Evolutionary conservation across 2,797 vertebrate species (phyloP).

Genomic region (Lutjanus argentimaculatus): DNA sequence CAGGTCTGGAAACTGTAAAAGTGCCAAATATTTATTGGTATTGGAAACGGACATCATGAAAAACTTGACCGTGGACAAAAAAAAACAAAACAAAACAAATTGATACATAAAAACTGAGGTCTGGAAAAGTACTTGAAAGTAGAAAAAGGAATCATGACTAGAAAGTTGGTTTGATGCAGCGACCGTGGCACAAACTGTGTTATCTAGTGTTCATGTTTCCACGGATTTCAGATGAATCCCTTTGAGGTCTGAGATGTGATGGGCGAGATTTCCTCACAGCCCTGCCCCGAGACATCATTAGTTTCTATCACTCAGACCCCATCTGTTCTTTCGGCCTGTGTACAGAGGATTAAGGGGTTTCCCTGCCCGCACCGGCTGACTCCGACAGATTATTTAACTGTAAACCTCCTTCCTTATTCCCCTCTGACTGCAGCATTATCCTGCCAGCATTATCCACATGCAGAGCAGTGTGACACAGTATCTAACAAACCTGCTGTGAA

Average conservation of each 20-base stretch:
- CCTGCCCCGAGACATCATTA: conserved; percentile 43
- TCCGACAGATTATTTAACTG: conserved; percentile 61
- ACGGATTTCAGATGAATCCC: conserved; percentile 30
- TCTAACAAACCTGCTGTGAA: neutral
- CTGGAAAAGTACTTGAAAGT: conserved; percentile 16
- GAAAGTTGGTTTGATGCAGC: conserved; percentile 5
- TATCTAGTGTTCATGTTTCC: neutral
- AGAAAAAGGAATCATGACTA: neutral
- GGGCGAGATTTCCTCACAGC: conserved; percentile 3
- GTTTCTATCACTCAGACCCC: conserved; percentile 44
- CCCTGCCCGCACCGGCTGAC: conserved; percentile 4
- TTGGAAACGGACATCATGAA: neutral
- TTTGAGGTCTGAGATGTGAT: conserved; percentile 13
- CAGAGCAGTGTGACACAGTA: neutral
- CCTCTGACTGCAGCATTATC: conserved; percentile 31
- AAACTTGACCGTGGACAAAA: neutral
- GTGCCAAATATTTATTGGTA: conserved; percentile 7
- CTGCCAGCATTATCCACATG: conserved; percentile 25
- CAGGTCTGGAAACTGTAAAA: conserved; percentile 1
- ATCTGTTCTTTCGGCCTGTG: conserved; percentile 55
- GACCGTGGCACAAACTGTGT: neutral
- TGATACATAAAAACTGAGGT: neutral
- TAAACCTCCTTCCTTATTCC: conserved; percentile 48
- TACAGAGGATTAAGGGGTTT: conserved; percentile 56
- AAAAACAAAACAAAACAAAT: neutral